Evolutionary conservation across 1,140 invertebrate species (phyloP).

Genomic region (Drosophila subobscura): DNA sequence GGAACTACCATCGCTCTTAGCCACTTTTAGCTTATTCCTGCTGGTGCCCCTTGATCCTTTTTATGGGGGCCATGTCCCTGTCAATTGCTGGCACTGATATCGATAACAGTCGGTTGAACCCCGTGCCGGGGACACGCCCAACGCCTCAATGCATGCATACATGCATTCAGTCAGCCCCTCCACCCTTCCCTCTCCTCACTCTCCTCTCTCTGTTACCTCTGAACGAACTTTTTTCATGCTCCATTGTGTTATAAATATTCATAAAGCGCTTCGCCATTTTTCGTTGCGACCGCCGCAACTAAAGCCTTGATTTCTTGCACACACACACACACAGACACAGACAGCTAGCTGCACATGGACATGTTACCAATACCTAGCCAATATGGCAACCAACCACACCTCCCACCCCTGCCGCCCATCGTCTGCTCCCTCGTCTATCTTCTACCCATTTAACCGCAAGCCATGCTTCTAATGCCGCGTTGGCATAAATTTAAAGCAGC

Average conservation of each 20-base stretch:
- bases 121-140: conserved; percentile 6
- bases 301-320: conserved; percentile 76
- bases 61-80: conserved; percentile 29
- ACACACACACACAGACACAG: not conserved
- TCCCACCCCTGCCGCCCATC: not conserved
- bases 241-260: conserved; percentile 79
- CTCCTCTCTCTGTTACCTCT: conserved; percentile 17
- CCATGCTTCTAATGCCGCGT: conserved; percentile 74
- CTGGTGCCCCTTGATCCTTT: conserved; percentile 15
- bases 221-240: conserved; percentile 73
- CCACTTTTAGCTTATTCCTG: too few relatives aligned
- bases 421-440: not conserved
- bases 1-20: not conserved
- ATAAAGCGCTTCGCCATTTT: conserved; percentile 71
- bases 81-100: conserved; percentile 39
- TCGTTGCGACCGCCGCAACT: conserved; percentile 58
- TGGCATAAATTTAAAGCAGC: conserved; percentile 80
- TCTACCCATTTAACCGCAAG: conserved; percentile 61
- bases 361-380: conserved; percentile 68
- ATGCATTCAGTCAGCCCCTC: conserved; percentile 18
- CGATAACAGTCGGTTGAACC: conserved; percentile 43
- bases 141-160: conserved; percentile 23
- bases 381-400: conserved; percentile 33
- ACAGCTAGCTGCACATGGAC: not conserved
- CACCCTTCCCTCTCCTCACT: not conserved